These are phyloP conservation scores for Melangyna quadrimaculata DNA, from an alignment of 2,888 invertebrate species.

Conservation along the genomic window DNA sequence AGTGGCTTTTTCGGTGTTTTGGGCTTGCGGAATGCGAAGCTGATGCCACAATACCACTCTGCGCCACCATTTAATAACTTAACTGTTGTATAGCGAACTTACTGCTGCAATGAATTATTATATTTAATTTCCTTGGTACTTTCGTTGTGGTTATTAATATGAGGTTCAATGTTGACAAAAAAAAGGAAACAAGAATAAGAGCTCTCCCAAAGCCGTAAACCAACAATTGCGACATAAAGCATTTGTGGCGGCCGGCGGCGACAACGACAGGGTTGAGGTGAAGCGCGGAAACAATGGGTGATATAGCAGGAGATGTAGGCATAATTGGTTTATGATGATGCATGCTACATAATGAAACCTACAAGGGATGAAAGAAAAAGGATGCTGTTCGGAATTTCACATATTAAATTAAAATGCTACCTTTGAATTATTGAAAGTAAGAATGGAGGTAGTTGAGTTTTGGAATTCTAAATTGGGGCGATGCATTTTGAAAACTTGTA, in stretches of 20 bases:
- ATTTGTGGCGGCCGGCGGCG: background rate
- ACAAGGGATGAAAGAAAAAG: constrained; percentile 33
- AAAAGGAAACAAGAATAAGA: constrained; percentile 31
- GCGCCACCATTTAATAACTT: constrained; percentile 69
- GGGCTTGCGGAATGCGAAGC: constrained; percentile 21
- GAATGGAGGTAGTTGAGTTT: background rate
- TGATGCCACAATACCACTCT: constrained; percentile 17
- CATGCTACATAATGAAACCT: constrained; percentile 39
- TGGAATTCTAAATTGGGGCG: background rate
- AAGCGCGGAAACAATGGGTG: constrained; percentile 20
- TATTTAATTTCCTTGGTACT: constrained; percentile 72
- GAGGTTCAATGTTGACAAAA: constrained; percentile 55
- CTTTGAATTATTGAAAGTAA: constrained; percentile 15
- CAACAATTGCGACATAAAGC: constrained; percentile 53
- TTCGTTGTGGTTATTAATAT: constrained; percentile 70
- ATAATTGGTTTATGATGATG: constrained; percentile 45
- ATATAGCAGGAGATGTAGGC: background rate
- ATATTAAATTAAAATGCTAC: constrained; percentile 68
- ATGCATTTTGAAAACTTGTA: background rate
- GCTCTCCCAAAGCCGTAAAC: constrained; percentile 21
- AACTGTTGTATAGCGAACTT: constrained; percentile 62
- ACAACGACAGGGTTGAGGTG: background rate
- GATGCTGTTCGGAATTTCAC: constrained; percentile 54
- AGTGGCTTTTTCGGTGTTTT: constrained; percentile 65
- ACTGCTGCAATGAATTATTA: constrained; percentile 69